Base-by-base conservation (phyloP, 2,113 vertebrate genomes). In the Corvus moneduloides region DNA sequence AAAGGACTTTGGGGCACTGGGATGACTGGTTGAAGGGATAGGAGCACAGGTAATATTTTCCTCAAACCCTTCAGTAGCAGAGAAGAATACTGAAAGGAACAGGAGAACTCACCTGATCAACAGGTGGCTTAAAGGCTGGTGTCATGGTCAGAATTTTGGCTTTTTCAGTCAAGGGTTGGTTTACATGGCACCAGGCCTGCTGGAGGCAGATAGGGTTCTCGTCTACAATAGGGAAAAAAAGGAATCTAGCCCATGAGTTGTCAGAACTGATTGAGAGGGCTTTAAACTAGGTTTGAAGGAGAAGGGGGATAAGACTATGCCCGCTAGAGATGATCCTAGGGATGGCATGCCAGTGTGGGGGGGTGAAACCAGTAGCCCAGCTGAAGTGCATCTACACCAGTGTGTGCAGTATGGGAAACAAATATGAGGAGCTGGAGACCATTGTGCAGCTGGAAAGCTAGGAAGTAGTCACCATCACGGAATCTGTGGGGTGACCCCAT, bases 391-490 rank as follows among this genome's bases (percentile, higher is more conserved):
- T 10, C 35, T 22, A 18, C 43, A 30, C 19, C 35, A 41, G 5
- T 20, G 10, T 3, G 24, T 0, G 0, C 24, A 30, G n/a, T 8
- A 30, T 16, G 30, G 41, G 11, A 27, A 72, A 9, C 16, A 26
- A 52, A 16, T 13, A 44, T 10, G 39, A 41, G 35, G 41, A 66
- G 24, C 71, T 66, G 51, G 19, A 75, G 12, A 48, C 12, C 12
- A 13, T 0, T 35, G 24, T 41, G 20, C 43, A n/a, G 35, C 5
- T 7, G 61, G 61, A 85, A 66, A 49, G 19, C 35, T 8, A 19
- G 7, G 28, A 66, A 17, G 28, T 13, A 24, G 23, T 56, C 4
- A 4, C 43, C 24, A 48, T 30, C 24, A 49, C 0, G 0, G 35
- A 85, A 66, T 13, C 16, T 30, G 35, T 30, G 51, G 43, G 43